Base-by-base conservation (phyloP, 2,797 vertebrate genomes). In the Gouania willdenowi region DNA sequence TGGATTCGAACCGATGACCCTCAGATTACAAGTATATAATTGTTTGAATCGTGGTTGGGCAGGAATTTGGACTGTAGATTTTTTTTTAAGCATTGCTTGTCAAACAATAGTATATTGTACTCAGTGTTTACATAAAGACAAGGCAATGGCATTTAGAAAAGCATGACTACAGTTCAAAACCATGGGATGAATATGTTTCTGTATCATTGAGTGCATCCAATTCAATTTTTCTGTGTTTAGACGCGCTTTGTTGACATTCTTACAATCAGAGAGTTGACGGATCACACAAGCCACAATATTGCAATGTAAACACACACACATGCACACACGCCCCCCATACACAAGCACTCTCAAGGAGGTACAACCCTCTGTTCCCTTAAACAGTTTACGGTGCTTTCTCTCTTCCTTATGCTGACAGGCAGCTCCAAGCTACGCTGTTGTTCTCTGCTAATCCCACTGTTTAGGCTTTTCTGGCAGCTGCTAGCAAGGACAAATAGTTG, bases 361-460 rank as follows among this genome's bases (percentile, higher is more conserved):
- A 63, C 66, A 71, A 78, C 67, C 71, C 50, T 37, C 29, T 33
- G 22, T 70, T 64, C 59, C 63, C 64, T 54, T 75, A 82, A 82
- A 85, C 79, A 65, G 71, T 83, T 83, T 82, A 83, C 69, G 75
- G 63, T 58, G 55, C 50, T 33, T 65, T 61, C 76, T 38, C 51
- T 53, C 36, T 57, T 31, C 51, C 53, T 68, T 43, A 54, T 39
- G 67, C 58, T 66, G 71, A 68, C 66, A 59, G n/a, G n/a, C 58
- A 70, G 67, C 61, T 71, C 66, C 60, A 76, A 32, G 75, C 73
- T 54, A 81, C 61, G 72, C 71, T 76, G 75, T 82, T 82, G 67
- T 82, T 71, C 71, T 79, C 76, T 65, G 65, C 42, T 81, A 83
- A 82, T 79, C 80, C 70, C 56, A 57, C 31, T 77, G 76, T 84